Base-by-base conservation (phyloP, 2,888 invertebrate genomes). In the Ctenicera cuprea region DNA sequence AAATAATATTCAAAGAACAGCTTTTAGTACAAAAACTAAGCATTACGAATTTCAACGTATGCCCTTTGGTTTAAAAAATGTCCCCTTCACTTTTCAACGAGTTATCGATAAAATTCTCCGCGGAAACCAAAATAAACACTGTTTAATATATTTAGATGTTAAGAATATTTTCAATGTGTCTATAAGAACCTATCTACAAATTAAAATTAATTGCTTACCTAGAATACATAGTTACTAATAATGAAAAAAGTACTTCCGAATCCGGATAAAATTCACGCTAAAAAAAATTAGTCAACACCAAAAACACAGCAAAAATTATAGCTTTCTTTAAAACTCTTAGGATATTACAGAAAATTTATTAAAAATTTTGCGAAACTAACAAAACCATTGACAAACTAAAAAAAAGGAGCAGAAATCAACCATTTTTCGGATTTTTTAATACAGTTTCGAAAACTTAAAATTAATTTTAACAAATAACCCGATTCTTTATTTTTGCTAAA, bases 61-160 rank as follows among this genome's bases (percentile, higher is more conserved):
- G 38, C 59, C 78, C 1, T 80, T 82, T 72, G 82, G 83, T 2
- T 64, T 83, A 4, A 65, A 73, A 33, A 81, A 80, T 37, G 77
- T 78, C 0, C 82, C 83, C 0, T 67, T 76, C 0, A 83, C 81
- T 11, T 83, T 83, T 67, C 81, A 81, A 67, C 33, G 82, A 43
- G 61, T 77, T 8, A 79, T 82, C 73, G 78, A 81, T 50, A 67
- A 78, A 71, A 57, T 80, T 69, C 54, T 83, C 7, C 50, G 72
- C n/a, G 80, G 71, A 30, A 65, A 70, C 26, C 59, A 70, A 22
- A 62, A 75, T 54, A 67, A 78, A 73, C 65, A 69, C n/a, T 76
- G 78, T 54, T 68, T 79, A 22, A 78, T 80, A 11, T 80, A 80
- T 50, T 75, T 80, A 73, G 79, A 80, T 61, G 78, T 76, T 65